phyloP scores from a whole-genome alignment of 37 sponge, comb jelly and placozoan species.

The Theonella swinhoei region DNA sequence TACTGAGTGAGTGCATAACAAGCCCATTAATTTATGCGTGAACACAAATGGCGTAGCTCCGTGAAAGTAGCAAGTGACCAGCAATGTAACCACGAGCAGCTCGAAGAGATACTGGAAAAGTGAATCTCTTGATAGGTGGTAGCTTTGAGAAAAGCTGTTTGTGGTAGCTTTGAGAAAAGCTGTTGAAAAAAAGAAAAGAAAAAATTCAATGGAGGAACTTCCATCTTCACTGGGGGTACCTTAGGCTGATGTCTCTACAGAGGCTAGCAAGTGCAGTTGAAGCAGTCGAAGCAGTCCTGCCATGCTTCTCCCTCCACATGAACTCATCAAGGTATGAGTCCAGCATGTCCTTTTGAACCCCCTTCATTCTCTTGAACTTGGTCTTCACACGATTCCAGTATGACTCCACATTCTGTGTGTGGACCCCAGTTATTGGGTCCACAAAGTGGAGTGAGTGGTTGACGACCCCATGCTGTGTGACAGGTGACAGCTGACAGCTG shows the following conservation, averaged over 20 bases:
- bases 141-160: neutral
- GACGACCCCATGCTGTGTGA: constrained; percentile 20
- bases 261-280: neutral
- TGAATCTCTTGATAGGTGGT: neutral
- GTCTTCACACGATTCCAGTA: constrained; percentile 14
- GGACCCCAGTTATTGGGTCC: constrained; percentile 39
- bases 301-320: constrained; percentile 48
- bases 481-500: neutral
- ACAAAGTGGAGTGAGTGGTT: constrained; percentile 59
- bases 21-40: no score
- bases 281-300: constrained; percentile 19
- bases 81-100: no score
- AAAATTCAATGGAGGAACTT: neutral
- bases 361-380: constrained; percentile 9
- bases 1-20: no score
- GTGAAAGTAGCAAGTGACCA: no score
- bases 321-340: constrained; percentile 17
- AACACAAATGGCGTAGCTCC: no score
- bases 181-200: neutral
- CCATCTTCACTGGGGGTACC: constrained; percentile 28
- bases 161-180: neutral
- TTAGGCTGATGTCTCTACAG: constrained; percentile 18
- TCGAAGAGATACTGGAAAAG: neutral
- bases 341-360: neutral
- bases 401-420: constrained; percentile 27